Evolutionary conservation across 2,888 invertebrate genomes (phyloP), one percentile per base, ranked within the genome.

Genomic region (Oxycera nigricornis): DNA sequence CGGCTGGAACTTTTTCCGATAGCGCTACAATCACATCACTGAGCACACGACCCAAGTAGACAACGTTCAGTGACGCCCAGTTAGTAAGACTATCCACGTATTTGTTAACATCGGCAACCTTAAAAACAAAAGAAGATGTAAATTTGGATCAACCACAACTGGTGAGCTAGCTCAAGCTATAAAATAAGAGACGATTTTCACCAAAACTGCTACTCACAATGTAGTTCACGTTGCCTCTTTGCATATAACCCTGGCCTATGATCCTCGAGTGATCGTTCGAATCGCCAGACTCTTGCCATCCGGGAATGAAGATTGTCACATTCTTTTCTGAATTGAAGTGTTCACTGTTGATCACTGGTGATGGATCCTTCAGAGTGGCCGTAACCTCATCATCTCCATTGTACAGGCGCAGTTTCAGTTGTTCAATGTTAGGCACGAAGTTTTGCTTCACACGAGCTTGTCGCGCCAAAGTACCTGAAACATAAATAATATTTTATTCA

Each of bases 31-130:
- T 24, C 1, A 73, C 75, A 9, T 39, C 26, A 1, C 75, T 75
- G 22, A 77, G 30, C 1, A 61, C 39, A 30, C 46, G 55, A 11
- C 77, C 77, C 31, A 77, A 24, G 59, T 67, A 55, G 65, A 73
- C 67, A 6, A 77, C 76, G 59, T 78, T 74, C 22, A 78, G 76
- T n/a, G 77, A 73, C 3, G 72, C 70, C 77, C 77, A 78, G 9
- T 74, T 39, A 50, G 77, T 77, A 1, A 78, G n/a, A 22, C 75
- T 76, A 50, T 75, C 73, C 14, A 78, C 73, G 68, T 59, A 77
- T 39, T 62, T 30, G n/a, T 67, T 76, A 11, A 75, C 50, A 22
- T 77, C 77, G 26, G 76, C 39, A 20, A 62, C 50, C 73, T 73
- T n/a, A n/a, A n/a, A n/a, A n/a, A n/a, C n/a, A n/a, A n/a, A n/a